phyloP scores from a whole-genome alignment of 2,113 vertebrate genomes.

The Corydoras maculifer region DNA sequence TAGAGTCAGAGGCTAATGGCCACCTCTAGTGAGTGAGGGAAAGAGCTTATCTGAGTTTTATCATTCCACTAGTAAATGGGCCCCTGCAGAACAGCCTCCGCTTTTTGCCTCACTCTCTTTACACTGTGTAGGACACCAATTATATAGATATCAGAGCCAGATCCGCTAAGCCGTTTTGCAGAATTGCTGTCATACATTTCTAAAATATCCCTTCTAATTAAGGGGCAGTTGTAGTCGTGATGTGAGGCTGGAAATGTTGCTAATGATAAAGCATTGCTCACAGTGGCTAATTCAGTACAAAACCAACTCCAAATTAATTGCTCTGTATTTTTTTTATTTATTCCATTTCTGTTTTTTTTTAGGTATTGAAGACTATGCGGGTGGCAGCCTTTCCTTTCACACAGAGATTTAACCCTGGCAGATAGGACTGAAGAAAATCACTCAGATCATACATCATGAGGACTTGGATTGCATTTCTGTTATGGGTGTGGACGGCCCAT shows the following conservation, averaged over 20 bases:
- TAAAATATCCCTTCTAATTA: slow-evolving; percentile 36
- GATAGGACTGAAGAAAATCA: slow-evolving; percentile 46
- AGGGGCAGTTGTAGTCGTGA: slow-evolving; percentile 28
- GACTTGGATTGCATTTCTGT: slow-evolving; percentile 68
- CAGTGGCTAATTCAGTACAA: slow-evolving; percentile 2
- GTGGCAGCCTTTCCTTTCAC: slow-evolving; percentile 23
- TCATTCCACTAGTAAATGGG: slow-evolving; percentile 1
- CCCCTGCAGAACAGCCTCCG: slow-evolving; percentile 22
- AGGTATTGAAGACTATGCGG: slow-evolving; percentile 49
- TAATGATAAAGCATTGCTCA: slow-evolving; percentile 27
- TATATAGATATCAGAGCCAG: slow-evolving; percentile 40
- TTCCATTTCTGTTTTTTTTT: slow-evolving; percentile 23
- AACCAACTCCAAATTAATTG: slow-evolving; percentile 21
- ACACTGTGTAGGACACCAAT: slow-evolving; percentile 31
- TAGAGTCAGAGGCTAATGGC: slow-evolving; percentile 31
- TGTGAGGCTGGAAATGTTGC: slow-evolving; percentile 25
- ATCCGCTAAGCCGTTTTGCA: not conserved
- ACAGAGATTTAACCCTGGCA: slow-evolving; percentile 40
- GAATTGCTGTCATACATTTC: slow-evolving; percentile 24
- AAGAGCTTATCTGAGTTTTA: slow-evolving; percentile 24
- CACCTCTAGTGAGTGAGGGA: not conserved
- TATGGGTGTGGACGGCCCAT: slow-evolving; percentile 71
- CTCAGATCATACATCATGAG: slow-evolving; percentile 64
- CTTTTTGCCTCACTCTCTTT: slow-evolving; percentile 23
- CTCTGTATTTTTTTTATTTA: slow-evolving; percentile 28